Conservation (phyloP, 2,113 vertebrate species). For the Pampusana beccarii region DNA sequence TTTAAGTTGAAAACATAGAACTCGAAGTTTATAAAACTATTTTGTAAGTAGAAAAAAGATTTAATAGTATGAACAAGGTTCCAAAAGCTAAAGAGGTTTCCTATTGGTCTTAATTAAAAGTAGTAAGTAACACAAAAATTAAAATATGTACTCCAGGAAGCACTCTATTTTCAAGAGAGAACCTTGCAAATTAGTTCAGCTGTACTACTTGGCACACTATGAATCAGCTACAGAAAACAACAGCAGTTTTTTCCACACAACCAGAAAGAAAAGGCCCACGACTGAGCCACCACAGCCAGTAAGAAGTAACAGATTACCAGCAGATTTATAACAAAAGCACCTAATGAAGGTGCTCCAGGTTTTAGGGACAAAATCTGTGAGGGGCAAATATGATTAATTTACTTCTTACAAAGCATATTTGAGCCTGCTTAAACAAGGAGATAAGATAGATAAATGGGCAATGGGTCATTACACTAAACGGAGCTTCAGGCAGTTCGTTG, state of each 20-base stretch:
- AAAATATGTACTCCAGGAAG: slow-evolving; percentile 18
- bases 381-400: background rate
- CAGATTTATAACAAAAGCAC: background rate
- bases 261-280: background rate
- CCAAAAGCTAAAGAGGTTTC: background rate
- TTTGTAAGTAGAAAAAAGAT: background rate
- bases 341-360: background rate
- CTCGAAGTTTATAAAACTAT: background rate
- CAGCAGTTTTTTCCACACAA: background rate
- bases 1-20: background rate
- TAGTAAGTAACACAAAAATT: slow-evolving; percentile 12
- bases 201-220: background rate
- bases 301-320: background rate
- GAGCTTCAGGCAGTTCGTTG: background rate
- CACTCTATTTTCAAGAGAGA: slow-evolving; percentile 22
- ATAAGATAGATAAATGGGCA: background rate
- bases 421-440: background rate
- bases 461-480: background rate
- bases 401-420: background rate
- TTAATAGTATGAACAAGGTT: background rate
- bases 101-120: slow-evolving; percentile 13
- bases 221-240: slow-evolving; percentile 24
- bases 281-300: background rate
- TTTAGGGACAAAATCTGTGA: background rate
- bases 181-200: slow-evolving; percentile 16